A percentile compares a stretch with the other conserved stretches of the same genome.
Evolutionary conservation across 2,888 invertebrate genomes (phyloP).

Genomic region (Perizoma affinitatum): DNA sequence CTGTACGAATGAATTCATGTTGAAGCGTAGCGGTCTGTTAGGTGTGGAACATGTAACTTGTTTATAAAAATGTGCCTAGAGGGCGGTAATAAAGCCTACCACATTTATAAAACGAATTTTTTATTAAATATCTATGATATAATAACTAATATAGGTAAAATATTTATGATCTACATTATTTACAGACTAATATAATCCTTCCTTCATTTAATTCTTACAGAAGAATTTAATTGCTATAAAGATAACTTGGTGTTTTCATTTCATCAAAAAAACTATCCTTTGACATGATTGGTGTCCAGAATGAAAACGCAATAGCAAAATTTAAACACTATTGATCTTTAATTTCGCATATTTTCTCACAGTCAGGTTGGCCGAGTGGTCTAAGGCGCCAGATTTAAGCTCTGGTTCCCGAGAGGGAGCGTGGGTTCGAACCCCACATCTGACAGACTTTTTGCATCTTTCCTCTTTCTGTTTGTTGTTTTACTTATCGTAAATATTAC

Average conservation of each 20-base stretch:
- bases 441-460: slow-evolving; percentile 71
- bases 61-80: slow-evolving; percentile 3
- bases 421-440: slow-evolving; percentile 94
- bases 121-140: no score
- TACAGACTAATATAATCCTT: no score
- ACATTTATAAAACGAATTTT: neutral
- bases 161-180: no score
- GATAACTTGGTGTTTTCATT: no score
- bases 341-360: slow-evolving; percentile 33
- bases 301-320: slow-evolving; percentile 35
- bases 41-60: neutral
- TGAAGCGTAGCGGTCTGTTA: no score
- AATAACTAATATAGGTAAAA: no score
- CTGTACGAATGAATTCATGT: no score
- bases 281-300: slow-evolving; percentile 1
- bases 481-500: no score
- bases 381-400: slow-evolving; percentile 93
- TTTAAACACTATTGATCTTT: rapidly evolving
- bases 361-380: slow-evolving; percentile 92
- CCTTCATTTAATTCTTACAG: no score
- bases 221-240: no score
- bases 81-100: slow-evolving; percentile 1
- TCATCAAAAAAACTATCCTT: neutral
- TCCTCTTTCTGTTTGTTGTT: slow-evolving; percentile 25
- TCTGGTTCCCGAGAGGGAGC: slow-evolving; percentile 92